Base-by-base conservation (phyloP, 2,888 invertebrate species). In the Monoplex corrugatus region DNA sequence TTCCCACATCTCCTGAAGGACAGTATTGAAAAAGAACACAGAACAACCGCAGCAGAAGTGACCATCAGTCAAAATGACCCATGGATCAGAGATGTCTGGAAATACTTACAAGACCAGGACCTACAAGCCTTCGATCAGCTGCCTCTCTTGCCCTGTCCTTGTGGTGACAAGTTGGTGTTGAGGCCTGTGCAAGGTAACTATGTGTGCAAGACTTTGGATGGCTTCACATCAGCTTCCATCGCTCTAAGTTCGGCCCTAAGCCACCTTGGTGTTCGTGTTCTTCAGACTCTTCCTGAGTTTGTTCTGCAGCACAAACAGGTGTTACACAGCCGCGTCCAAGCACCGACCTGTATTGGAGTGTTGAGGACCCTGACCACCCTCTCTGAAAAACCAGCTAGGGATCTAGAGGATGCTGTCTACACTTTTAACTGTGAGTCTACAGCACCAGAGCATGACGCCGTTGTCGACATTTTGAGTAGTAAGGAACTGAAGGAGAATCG, bases 261-360 rank as follows among this genome's bases (percentile, higher is more conserved):
- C 35, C 80, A 82, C 80, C 82, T 82, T 10, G 80, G 80, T n/a
- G 63, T 87, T 1, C 8, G 8, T n/a, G 40, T 80, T 10, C 16
- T 87, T 10, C 38, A 50, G 10, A n/a, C 35, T n/a, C 87, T 87
- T 6, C 82, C 87, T 0, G 80, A 87, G 45, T 87, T 80, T 57
- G 72, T 87, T 3, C 63, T 63, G 43, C 63, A 35, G 0, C 80
- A 87, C 32, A 35, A 32, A 5, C n/a, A 44, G 32, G 78, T 89
- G 28, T 32, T 80, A 23, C 87, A 87, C 57, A 40, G 8, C 43
- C 43, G 80, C 44, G 85, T 90, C 35, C 83, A 89, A 23, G 80
- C 86, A 19, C 83, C 90, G n/a, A 83, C 86, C 28, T 68, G 32
- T 23, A 45, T 75, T 6, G 90, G 88, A 5, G 40, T 90, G 28